These are phyloP conservation scores for Ypsolopha sequella DNA, from an alignment of 2,888 invertebrate species.

Conservation along the genomic window DNA sequence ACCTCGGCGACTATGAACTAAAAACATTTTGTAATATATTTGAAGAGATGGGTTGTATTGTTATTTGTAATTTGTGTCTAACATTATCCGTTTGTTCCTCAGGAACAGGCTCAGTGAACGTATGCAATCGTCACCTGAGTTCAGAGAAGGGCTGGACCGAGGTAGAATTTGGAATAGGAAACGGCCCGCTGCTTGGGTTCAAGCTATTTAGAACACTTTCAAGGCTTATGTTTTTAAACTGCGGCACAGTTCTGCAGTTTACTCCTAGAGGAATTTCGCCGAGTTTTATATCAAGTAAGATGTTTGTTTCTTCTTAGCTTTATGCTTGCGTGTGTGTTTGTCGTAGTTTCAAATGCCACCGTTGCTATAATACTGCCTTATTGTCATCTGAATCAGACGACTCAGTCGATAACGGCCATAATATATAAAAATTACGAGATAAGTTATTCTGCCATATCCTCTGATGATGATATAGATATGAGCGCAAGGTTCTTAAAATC, in stretches of 20 bases:
- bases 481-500: no score
- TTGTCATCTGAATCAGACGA: no score
- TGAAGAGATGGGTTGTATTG: no score
- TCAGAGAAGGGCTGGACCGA: conserved; percentile 92
- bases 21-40: no score
- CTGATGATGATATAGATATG: no score
- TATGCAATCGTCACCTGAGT: conserved; percentile 81
- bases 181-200: conserved; percentile 82
- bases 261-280: conserved; percentile 82
- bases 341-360: no score
- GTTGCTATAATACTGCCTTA: no score
- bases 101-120: conserved; percentile 82
- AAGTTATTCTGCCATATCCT: no score
- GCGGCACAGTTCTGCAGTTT: conserved; percentile 81
- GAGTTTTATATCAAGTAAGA: conserved; percentile 81
- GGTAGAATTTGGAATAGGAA: conserved; percentile 86
- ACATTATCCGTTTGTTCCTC: conserved; percentile 15
- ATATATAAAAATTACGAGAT: no score
- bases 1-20: no score
- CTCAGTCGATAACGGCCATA: no score
- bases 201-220: conserved; percentile 84
- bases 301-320: background rate
- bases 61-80: background rate
- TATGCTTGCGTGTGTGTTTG: no score
- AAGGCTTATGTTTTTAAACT: conserved; percentile 81